Evolutionary conservation across 2,113 vertebrate species (phyloP).

Genomic region (Delphinapterus leucas): DNA sequence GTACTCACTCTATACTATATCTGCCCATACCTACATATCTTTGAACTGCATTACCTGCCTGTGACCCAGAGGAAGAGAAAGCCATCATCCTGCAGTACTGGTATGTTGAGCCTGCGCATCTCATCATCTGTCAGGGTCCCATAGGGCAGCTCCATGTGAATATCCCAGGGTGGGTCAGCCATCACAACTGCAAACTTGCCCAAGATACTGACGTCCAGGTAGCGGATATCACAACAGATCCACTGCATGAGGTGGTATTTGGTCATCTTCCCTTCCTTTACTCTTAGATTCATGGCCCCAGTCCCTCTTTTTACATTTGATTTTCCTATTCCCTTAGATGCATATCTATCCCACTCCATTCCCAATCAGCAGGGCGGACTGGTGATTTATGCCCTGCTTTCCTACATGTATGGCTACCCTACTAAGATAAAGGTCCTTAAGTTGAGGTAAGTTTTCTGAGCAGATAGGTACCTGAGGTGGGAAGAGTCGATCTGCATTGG

Average conservation of each 20-base stretch:
- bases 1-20: constrained; percentile 20
- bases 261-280: constrained; percentile 61
- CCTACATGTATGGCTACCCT: not conserved
- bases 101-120: constrained; percentile 96
- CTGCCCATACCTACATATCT: constrained; percentile 38
- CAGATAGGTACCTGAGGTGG: constrained; percentile 87
- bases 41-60: constrained; percentile 85
- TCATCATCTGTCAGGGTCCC: constrained; percentile 95
- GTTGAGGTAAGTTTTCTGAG: not conserved
- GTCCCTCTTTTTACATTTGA: constrained; percentile 48
- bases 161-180: constrained; percentile 97
- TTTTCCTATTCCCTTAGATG: constrained; percentile 39
- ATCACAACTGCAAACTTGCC: constrained; percentile 97
- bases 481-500: constrained; percentile 91
- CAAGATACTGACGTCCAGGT: constrained; percentile 93
- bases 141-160: constrained; percentile 97
- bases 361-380: not conserved
- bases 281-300: constrained; percentile 47
- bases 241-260: constrained; percentile 82
- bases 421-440: not conserved
- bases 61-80: constrained; percentile 98
- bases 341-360: constrained; percentile 32
- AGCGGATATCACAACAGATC: constrained; percentile 96
- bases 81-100: constrained; percentile 93
- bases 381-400: constrained; percentile 17